Base-by-base conservation (phyloP, 2,113 vertebrate species). In the Etia nguti region DNA sequence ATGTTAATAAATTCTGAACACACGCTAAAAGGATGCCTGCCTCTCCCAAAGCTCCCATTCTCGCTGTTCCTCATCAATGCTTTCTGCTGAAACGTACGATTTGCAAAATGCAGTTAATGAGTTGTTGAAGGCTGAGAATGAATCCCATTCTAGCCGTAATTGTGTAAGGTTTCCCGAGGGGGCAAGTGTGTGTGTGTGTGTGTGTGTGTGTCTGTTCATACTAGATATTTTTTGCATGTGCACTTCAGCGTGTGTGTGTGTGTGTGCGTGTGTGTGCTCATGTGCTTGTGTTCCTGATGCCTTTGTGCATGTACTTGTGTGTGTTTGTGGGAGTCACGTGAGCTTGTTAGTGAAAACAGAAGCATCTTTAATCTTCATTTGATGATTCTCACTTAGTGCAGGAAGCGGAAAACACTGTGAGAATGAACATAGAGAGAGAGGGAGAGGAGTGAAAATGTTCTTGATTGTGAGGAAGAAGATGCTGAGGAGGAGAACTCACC, bases 51-150 rank as follows among this genome's bases (percentile, higher is more conserved):
- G 87, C 88, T 59, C 85, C 83, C 62, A 46, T 90, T 94, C 94
- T 93, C 41, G 57, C 86, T 93, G 95, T 95, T 96, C 95, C 95
- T 95, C 96, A 96, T 95, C 95, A 95, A 88, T 94, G 94, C 93
- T 92, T 96, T 96, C 94, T 95, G 96, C 96, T 96, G 95, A 96
- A 96, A 97, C 52, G 85, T 94, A 95, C 94, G 59, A 95, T 96
- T 96, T 96, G 95, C 94, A 96, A 95, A 96, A 94, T 95, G 95
- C 93, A 95, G 95, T 96, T 96, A 97, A 96, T 97, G 95, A 97
- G 95, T 96, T 96, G 95, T 96, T 96, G 94, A 95, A 94, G 88
- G 93, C 95, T 95, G 93, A 95, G 94, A 96, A 96, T 93, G 95
- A 94, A 95, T 96, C 95, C 95, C 95, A 96, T 96, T 97, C 95